Conservation (phyloP, 2,888 invertebrate species). For the Plemyria rubiginata region DNA sequence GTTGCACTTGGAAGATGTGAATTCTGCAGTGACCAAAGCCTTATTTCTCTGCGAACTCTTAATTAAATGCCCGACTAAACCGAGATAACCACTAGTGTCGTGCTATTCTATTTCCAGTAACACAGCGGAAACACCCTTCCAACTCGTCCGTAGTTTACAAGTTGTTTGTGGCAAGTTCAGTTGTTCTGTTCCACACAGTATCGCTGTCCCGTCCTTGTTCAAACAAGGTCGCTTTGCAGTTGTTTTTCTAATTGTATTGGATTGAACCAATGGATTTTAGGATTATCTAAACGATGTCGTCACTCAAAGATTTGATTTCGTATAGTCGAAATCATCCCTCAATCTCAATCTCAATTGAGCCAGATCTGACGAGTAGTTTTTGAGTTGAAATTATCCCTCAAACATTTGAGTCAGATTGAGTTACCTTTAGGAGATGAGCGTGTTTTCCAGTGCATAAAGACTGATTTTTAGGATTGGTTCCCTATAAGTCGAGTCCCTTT, state of each 20-base stretch:
- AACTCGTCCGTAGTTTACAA: constrained; percentile 60
- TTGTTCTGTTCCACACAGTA: constrained; percentile 39
- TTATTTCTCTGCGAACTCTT: constrained; percentile 48
- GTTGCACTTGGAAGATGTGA: background rate
- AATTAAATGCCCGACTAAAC: constrained; percentile 56
- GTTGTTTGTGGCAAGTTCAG: constrained; percentile 51
- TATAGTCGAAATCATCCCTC: no score
- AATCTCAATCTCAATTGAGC: no score
- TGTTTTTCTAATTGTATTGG: constrained; percentile 6
- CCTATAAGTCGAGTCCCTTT: no score
- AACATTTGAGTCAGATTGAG: no score
- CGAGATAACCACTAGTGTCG: constrained; percentile 54
- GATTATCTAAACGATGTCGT: no score
- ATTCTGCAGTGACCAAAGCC: constrained; percentile 19
- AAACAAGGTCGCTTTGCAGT: constrained; percentile 13
- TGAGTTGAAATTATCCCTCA: no score
- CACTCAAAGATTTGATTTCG: no score
- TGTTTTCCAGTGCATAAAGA: no score
- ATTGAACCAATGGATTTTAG: background rate
- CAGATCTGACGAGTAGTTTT: no score
- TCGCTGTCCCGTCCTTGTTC: constrained; percentile 16
- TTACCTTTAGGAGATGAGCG: no score
- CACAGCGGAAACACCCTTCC: constrained; percentile 38
- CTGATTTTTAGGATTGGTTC: no score
- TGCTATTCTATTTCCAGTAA: constrained; percentile 56